Evolutionary conservation across 2,797 vertebrate species (phyloP).

Genomic region (Eupleurogrammus muticus): DNA sequence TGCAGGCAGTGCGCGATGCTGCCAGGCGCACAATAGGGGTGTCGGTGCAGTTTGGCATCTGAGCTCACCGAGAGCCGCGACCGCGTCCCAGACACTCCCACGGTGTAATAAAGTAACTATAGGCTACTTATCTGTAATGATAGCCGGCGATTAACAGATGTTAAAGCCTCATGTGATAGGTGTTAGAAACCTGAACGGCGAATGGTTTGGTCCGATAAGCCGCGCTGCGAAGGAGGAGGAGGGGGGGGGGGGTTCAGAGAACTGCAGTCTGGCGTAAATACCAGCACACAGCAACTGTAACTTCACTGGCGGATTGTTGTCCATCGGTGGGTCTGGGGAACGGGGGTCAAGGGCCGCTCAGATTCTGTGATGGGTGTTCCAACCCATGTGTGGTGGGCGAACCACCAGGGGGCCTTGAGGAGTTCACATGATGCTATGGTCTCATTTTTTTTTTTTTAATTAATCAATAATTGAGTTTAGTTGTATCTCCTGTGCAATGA

Average conservation of each 20-base stretch:
- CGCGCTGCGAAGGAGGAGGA: constrained; percentile 70
- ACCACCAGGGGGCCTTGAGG: constrained; percentile 13
- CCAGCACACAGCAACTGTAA: constrained; percentile 70
- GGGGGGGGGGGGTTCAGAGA: constrained; percentile 69
- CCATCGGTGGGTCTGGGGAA: constrained; percentile 14
- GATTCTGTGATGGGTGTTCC: constrained; percentile 20
- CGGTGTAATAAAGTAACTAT: background rate
- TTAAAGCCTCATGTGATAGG: constrained; percentile 76
- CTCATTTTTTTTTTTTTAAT: no score
- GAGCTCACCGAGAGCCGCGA: constrained; percentile 23
- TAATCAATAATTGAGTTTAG: no score
- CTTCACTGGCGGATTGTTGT: constrained; percentile 49
- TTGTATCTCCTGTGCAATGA: no score
- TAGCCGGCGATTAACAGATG: constrained; percentile 10
- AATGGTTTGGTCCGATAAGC: constrained; percentile 86
- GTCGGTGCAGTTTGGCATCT: constrained; percentile 51
- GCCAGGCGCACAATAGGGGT: constrained; percentile 75
- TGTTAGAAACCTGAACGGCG: constrained; percentile 73
- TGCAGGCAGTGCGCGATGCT: constrained; percentile 81
- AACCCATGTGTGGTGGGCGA: constrained; percentile 8
- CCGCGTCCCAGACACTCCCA: constrained; percentile 15
- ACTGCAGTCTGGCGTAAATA: constrained; percentile 83
- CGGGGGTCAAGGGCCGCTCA: constrained; percentile 53
- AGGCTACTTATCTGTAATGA: background rate
- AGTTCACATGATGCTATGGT: background rate